Base-by-base conservation (phyloP, 2,797 vertebrate species). In the Salmo trutta region DNA sequence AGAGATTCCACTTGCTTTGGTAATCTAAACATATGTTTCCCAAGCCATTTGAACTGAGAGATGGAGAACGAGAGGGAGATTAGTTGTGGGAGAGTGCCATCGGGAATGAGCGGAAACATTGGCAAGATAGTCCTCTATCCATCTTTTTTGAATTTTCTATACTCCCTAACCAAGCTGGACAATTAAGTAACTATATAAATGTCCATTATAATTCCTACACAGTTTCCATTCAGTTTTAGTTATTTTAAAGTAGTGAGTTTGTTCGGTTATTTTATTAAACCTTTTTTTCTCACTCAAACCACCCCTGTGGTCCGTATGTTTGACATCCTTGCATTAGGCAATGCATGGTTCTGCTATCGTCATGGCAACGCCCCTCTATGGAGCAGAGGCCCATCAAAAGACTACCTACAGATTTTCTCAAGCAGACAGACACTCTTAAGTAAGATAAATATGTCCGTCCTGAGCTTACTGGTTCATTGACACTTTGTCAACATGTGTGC, bases 41-140 rank as follows among this genome's bases (percentile, higher is more conserved):
- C 12, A 33, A 52, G 59, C 36, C 53, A 53, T 24, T 24, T 51
- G 27, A 52, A 64, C 15, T 24, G 53, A 53, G 16, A 76, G 64
- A 36, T 68, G 77, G 68, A 29, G 2, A 69, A 47, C 31, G 31
- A 21, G 76, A 78, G 68, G 27, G 29, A 66, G 64, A 92, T 92
- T 91, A 91, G 91, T 89, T 90, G 90, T 94, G 93, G 92, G 92
- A 94, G 92, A 93, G 87, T 91, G 91, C 85, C 87, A 88, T 76
- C 15, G 80, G 84, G 91, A 92, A 91, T 90, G 91, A 92, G 88
- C 82, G 87, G 88, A 89, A 91, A 92, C 75, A 74, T 82, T 83
- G 74, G 87, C 89, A 94, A 47, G 2, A 47, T 14, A 3, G 2
- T 10, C 41, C 10, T 14, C 41, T 47, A 1, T 47, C 10, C 41